These are phyloP conservation scores for Lycodopsis pacificus DNA, from an alignment of 2,797 vertebrate genomes.

Conservation along the genomic window DNA sequence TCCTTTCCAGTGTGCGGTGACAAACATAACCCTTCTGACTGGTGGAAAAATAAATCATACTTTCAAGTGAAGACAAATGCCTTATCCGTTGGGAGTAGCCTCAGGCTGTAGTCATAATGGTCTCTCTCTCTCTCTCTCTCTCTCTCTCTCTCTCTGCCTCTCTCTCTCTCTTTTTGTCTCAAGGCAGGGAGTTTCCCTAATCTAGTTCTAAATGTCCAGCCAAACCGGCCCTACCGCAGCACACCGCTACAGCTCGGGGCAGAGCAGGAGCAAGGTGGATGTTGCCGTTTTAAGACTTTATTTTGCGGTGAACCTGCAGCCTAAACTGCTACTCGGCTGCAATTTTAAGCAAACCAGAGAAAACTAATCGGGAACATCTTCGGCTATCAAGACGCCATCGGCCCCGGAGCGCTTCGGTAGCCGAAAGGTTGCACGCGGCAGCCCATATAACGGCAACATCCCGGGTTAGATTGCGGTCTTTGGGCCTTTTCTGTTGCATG, in stretches of 20 bases:
- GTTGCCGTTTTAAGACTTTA: constrained; percentile 42
- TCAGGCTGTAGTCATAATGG: constrained; percentile 79
- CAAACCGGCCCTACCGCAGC: constrained; percentile 61
- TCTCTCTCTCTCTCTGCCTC: constrained; percentile 45
- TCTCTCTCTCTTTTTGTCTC: constrained; percentile 63
- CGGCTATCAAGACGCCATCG: constrained; percentile 50
- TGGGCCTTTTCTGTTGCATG: not conserved
- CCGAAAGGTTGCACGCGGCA: not conserved
- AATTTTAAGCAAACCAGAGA: constrained; percentile 42
- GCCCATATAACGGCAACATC: not conserved
- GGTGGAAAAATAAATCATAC: constrained; percentile 84
- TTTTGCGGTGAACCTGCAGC: constrained; percentile 23
- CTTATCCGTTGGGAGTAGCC: constrained; percentile 80
- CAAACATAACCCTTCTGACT: constrained; percentile 82
- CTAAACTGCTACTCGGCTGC: constrained; percentile 35
- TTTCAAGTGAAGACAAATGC: constrained; percentile 85
- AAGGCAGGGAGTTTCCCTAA: constrained; percentile 77
- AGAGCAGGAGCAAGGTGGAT: constrained; percentile 33
- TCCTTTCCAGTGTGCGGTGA: constrained; percentile 76
- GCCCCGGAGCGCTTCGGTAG: not conserved
- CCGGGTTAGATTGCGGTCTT: not conserved
- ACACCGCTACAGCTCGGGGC: constrained; percentile 25
- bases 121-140: constrained; percentile 64
- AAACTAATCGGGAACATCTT: constrained; percentile 49
- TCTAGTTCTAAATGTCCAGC: constrained; percentile 61